These are phyloP conservation scores for Cotesia vestalis DNA, from an alignment of 1,140 invertebrate genomes.

Conservation along the genomic window DNA sequence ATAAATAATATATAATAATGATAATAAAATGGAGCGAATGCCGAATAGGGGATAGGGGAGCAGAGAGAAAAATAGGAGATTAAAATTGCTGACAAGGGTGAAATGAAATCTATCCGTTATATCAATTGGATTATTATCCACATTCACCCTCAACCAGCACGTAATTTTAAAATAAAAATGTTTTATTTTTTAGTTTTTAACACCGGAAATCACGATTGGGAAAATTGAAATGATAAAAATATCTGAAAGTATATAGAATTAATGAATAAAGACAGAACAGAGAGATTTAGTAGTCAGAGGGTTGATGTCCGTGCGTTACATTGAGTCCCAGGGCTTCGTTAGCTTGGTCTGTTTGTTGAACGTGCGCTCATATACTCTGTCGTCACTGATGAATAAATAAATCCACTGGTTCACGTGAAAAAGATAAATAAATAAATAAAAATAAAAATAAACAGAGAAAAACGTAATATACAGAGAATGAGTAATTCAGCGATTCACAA, in stretches of 20 bases:
- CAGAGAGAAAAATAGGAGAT: background rate
- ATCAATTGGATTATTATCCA: background rate
- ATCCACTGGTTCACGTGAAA: slow-evolving; percentile 38
- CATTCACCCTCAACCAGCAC: slow-evolving; percentile 5
- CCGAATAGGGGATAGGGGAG: background rate
- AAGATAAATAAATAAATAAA: slow-evolving; percentile 27
- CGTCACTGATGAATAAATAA: slow-evolving; percentile 47
- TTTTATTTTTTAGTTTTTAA: slow-evolving; percentile 6
- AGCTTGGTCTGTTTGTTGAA: slow-evolving; percentile 45
- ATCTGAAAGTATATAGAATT: slow-evolving; percentile 5
- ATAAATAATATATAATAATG: too few species aligned
- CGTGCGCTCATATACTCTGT: slow-evolving; percentile 37
- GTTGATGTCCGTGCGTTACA: slow-evolving; percentile 27
- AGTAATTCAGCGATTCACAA: slow-evolving; percentile 34
- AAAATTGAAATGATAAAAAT: slow-evolving; percentile 28
- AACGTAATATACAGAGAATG: background rate
- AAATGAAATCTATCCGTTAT: slow-evolving; percentile 14
- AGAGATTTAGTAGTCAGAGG: slow-evolving; percentile 25
- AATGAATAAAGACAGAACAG: slow-evolving; percentile 20
- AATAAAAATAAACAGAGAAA: slow-evolving; percentile 12
- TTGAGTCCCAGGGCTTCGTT: slow-evolving; percentile 43
- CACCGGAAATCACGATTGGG: background rate
- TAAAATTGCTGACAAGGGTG: slow-evolving; percentile 29
- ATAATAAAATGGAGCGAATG: background rate
- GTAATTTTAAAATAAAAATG: slow-evolving; percentile 13